Base-by-base conservation (phyloP, 2,113 vertebrate species). In the Zosterops hypoxanthus region DNA sequence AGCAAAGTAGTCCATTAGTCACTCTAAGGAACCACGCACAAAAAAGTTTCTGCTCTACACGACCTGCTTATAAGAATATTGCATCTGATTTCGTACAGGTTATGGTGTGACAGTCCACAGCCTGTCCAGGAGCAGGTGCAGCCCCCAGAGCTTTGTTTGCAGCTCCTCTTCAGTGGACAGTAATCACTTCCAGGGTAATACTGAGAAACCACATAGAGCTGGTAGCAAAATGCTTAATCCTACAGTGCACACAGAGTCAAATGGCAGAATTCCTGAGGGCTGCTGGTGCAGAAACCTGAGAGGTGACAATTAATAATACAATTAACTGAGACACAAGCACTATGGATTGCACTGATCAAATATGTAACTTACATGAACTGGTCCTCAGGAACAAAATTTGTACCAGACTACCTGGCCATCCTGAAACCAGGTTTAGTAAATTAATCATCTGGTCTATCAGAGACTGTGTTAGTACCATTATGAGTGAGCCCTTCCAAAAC, bases 71-170 rank as follows among this genome's bases (percentile, higher is more conserved):
- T 64, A 36, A 78, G n/a, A 29, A 42, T 26, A 29, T 28, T 53
- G 31, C 12, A 14, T 15, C 50, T 52, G 4, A 18, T 81, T 68
- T 69, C 56, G 39, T 39, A 8, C 0, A 0, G 63, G 24, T 39
- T 56, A 0, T 10, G 26, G 29, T 15, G 18, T 26, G 36, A 79
- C 3, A 60, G 41, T 9, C 12, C 26, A 12, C 16, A 63, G 65
- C 41, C 14, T 34, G 7, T 21, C 36, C 0, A 0, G 5, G 5
- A 41, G 33, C 6, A 11, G 61, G 9, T 6, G 12, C 24, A 28
- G 57, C 47, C 16, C 39, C 13, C 21, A 41, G 63, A 33, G 28
- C 31, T 77, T 46, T 41, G 14, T 36, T 64, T 52, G 47, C 18
- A n/a, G 14, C 17, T 80, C 46, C 39, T 71, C 11, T 42, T 25